Evolutionary conservation across 2,888 invertebrate species (phyloP), one percentile per base, ranked within the genome.

Genomic region (Erebia epiphron): DNA sequence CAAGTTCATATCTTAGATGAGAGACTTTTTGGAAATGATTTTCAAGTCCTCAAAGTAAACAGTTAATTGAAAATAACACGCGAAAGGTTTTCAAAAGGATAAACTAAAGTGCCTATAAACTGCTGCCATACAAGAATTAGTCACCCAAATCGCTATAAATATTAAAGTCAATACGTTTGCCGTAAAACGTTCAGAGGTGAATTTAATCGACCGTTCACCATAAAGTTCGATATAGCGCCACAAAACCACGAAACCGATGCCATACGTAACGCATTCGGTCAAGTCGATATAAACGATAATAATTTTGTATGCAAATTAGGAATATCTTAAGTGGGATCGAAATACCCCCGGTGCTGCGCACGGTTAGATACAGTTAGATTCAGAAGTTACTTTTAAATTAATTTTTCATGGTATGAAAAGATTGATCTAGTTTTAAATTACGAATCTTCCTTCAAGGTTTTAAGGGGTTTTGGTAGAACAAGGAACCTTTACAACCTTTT

Each of bases 251-350:
- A 82, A 81, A 82, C 79, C 79, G 75, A 80, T 81, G 78, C 67
- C 74, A 79, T 82, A 77, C 82, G 81, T 82, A 79, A 78, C 81
- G 79, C 79, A 65, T 58, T 77, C 79, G 78, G 76, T 79, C 74
- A 71, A 69, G 76, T 80, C 79, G 77, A 82, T 79, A 77, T 76
- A 78, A 83, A 87, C 81, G 82, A 82, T 84, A 86, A 88, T 90
- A 86, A 88, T 90, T 91, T 87, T 82, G 77, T 90, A 91, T 91
- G 90, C 86, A 87, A 91, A 91, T 89, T 82, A 78, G 70, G 79
- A 79, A 86, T 90, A 91, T 91, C 91, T 89, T 87, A 90, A 91
- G 90, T 88, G 84, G 84, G 86, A 91, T 91, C 91, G 77, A 79
- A 71, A 64, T 75, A 75, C 76, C 67, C 67, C 68, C 62, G 43